Evolutionary conservation across 2,888 invertebrate genomes (phyloP).

Genomic region (Drosophila meridiana): DNA sequence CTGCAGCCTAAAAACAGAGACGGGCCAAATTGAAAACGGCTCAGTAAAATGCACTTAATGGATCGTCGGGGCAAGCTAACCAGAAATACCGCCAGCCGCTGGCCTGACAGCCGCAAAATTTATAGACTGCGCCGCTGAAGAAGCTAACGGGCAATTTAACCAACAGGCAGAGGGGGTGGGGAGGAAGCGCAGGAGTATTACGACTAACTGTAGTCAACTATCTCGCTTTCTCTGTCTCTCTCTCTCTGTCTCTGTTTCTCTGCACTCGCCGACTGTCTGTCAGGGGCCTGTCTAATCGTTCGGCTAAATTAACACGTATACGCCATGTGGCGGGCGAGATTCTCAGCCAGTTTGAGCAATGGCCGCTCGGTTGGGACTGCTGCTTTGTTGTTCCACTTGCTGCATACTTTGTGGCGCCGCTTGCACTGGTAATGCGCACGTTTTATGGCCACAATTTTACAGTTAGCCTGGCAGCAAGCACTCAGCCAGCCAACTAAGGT

Average conservation of each 20-base stretch:
- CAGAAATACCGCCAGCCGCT: constrained; percentile 20
- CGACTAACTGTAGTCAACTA: constrained; percentile 6
- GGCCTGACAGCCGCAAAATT: constrained; percentile 66
- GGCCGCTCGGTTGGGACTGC: constrained; percentile 20
- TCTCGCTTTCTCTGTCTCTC: background rate
- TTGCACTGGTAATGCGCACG: constrained; percentile 66
- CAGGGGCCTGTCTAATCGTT: constrained; percentile 67
- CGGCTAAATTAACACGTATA: constrained; percentile 75
- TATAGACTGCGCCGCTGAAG: constrained; percentile 55
- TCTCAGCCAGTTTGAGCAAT: constrained; percentile 54
- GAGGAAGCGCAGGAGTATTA: background rate
- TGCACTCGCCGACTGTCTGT: constrained; percentile 13
- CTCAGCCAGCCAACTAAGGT: constrained; percentile 60
- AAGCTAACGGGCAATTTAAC: constrained; percentile 72
- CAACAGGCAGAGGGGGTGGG: background rate
- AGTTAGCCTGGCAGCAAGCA: constrained; percentile 66
- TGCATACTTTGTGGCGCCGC: constrained; percentile 65
- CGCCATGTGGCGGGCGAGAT: constrained; percentile 69
- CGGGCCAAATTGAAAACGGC: constrained; percentile 72
- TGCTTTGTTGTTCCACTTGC: constrained; percentile 33
- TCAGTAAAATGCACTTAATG: constrained; percentile 69
- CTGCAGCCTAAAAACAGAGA: constrained; percentile 40
- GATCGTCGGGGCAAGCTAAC: constrained; percentile 28
- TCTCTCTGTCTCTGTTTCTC: background rate
- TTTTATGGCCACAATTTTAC: constrained; percentile 78